Base-by-base conservation (phyloP, 2,888 invertebrate species). In the Campoletis raptor region DNA sequence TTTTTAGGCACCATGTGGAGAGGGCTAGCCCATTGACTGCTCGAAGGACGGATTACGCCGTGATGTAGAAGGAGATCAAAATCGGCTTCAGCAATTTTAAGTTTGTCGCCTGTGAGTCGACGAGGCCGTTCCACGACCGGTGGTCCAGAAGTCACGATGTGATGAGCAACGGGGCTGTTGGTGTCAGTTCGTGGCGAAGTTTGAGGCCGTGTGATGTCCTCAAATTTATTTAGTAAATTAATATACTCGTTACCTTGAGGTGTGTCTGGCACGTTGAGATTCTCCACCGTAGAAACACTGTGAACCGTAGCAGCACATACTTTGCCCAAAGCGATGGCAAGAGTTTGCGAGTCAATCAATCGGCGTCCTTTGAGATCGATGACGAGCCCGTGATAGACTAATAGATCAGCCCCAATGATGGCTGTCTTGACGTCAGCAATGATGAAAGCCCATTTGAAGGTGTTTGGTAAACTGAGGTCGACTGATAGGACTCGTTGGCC, bases 81-180 rank as follows among this genome's bases (percentile, higher is more conserved):
- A 88, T 61, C 66, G 8, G 61, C 95, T 81, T 96, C 96, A 0
- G 97, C 97, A 52, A 96, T 95, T 86, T 96, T 95, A 79, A 98
- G 95, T 93, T 98, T 98, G 0, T 97, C 97, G 0, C 95, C 94
- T 72, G 96, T 96, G 92, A 98, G 97, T 94, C 98, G 97, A 82
- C 97, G 57, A n/a, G 74, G 40, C 2, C 67, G 48, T 15, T 30
- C 74, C 1, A 42, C 45, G 4, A 74, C 76, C 36, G 82, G 74
- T 45, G 74, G 74, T 9, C 76, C 74, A 9, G 21, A 45, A 2
- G 82, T 82, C 3, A 15, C 40, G 3, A 37, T 37, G 37, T 37
- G 37, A 37, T 37, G 37, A 37, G 37, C 37, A 37, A 37, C 37
- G 6, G 37, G 4, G 6, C 37, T 37, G 37, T 37, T 37, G 37